Percentiles rank a stretch among this genome's conserved stretches.
Conservation (phyloP, 2,888 invertebrate species). For the Protodeltote pygarga region DNA sequence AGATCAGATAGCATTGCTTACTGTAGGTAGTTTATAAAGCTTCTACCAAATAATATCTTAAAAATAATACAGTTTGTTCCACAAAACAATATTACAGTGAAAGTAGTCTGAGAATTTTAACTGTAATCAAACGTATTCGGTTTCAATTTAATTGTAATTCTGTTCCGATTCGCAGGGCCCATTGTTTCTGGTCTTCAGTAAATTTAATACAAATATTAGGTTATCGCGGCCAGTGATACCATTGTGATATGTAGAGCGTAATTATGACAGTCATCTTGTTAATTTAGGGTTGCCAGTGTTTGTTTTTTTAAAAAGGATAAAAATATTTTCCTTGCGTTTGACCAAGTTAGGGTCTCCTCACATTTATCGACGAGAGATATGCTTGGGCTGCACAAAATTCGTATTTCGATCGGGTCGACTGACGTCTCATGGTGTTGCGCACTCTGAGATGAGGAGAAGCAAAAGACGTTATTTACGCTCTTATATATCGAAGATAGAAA, state of each 20-base stretch:
- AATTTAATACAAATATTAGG: constrained; percentile 39
- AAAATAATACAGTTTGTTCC: constrained; percentile 24
- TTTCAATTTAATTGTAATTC: constrained; percentile 51
- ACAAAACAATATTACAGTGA: constrained; percentile 42
- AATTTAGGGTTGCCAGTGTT: neutral
- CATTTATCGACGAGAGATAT: too few species aligned
- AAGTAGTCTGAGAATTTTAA: constrained; percentile 49
- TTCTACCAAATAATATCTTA: constrained; percentile 15
- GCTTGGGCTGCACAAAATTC: too few species aligned
- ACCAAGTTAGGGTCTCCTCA: too few species aligned
- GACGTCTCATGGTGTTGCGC: too few species aligned
- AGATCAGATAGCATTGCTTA: too few species aligned
- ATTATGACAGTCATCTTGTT: constrained; percentile 30
- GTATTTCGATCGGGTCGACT: too few species aligned
- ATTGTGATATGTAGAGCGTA: constrained; percentile 26
- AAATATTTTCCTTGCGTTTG: too few species aligned
- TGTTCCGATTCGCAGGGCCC: constrained; percentile 54
- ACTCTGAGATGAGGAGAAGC: too few species aligned
- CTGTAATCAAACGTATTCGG: constrained; percentile 41
- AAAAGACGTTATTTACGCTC: too few species aligned
- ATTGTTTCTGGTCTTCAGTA: constrained; percentile 39
- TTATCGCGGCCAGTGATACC: constrained; percentile 38
- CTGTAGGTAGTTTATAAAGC: too few species aligned
- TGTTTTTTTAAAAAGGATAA: neutral
- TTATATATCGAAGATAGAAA: too few species aligned